phyloP scores from a whole-genome alignment of 2,113 vertebrate genomes.

The Rhinolophus ferrumequinum region DNA sequence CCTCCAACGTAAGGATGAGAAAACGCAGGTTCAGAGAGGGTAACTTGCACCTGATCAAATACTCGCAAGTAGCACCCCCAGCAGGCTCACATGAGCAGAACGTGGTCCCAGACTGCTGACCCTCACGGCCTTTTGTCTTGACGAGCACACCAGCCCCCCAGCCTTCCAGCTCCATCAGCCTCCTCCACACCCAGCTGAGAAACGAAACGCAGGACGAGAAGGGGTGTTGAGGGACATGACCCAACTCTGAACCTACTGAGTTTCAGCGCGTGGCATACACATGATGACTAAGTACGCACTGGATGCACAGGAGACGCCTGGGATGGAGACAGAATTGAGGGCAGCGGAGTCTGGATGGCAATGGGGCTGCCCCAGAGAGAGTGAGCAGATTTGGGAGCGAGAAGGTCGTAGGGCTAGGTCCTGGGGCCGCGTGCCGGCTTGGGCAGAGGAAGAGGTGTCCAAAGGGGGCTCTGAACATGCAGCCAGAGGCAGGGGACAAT shows the following conservation, averaged over 20 bases:
- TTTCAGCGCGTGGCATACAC: no score
- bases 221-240: no score
- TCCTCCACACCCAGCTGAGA: no score
- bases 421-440: neutral
- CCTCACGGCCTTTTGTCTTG: neutral
- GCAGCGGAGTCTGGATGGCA: accelerated
- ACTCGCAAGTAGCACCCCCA: neutral
- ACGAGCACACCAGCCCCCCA: no score
- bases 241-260: no score
- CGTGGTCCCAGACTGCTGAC: accelerated
- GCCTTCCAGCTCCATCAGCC: no score
- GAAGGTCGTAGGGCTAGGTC: neutral
- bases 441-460: neutral
- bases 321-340: no score
- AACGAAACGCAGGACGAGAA: no score
- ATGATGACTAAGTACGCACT: no score
- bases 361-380: neutral
- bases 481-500: neutral
- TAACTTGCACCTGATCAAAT: neutral
- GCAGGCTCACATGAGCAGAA: accelerated
- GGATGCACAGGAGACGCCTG: no score
- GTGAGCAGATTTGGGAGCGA: neutral
- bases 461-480: neutral
- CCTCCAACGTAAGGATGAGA: neutral
- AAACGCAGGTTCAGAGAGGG: neutral